Evolutionary conservation across 2,888 invertebrate genomes (phyloP), one percentile per base, ranked within the genome.

Genomic region (Drosophila helvetica): DNA sequence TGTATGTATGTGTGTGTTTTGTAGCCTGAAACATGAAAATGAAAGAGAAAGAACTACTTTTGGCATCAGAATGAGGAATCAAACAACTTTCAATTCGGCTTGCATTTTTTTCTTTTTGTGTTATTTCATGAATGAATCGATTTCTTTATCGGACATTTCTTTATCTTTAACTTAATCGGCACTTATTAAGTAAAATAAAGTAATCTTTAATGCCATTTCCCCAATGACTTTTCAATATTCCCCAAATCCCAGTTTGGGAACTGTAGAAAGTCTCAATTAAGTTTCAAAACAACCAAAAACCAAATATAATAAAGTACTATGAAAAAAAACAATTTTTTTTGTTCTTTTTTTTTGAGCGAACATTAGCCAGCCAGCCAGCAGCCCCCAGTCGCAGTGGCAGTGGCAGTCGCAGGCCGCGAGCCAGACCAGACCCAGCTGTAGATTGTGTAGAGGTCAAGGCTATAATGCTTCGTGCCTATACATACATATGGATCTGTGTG

Each of bases 361-460:
- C n/a, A n/a, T n/a, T 70, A 71, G 65, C 59, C 25, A n/a, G n/a
- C 52, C 42, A 47, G 43, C 27, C 17, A 30, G 45, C 15, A 25
- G 25, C 57, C 30, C 48, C 27, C 18, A 30, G 45, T 19, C 19
- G 19, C 25, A 27, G 27, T 27, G 8, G 6, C 38, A 38, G 38
- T 22, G 22, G 22, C 22, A 22, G 22, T 22, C 0, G 22, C 22
- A 22, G 22, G 22, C 22, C 3, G 22, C 3, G 22, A 22, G 22
- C 22, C 22, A 22, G 22, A 22, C 38, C 38, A 38, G 38, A 38
- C 38, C 38, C 15, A 38, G 38, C 38, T 38, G 68, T 72, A 77
- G 81, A 84, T 81, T 81, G 80, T 81, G 80, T 78, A 77, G 80
- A 77, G 80, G 80, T 81, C 80, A 81, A 81, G 80, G 80, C 81